Percentiles rank a stretch among this genome's conserved stretches.
phyloP scores from a whole-genome alignment of 2,888 invertebrate genomes.

The Eristalis arbustorum region DNA sequence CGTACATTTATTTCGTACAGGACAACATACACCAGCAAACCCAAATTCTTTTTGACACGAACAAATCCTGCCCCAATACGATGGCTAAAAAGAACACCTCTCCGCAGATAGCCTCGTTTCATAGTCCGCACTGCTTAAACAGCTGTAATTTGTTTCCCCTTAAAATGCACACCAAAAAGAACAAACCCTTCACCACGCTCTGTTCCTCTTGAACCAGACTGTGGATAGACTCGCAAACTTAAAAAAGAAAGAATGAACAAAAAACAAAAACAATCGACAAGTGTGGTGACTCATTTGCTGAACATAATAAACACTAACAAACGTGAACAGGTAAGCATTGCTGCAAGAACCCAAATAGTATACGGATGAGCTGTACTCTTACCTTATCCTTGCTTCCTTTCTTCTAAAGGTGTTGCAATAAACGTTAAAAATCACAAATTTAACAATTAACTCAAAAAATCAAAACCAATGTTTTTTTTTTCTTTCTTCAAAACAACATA shows the following conservation, averaged over 20 bases:
- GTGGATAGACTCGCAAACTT: conserved; percentile 2
- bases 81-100: background rate
- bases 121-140: background rate
- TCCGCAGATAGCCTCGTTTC: conserved; percentile 47
- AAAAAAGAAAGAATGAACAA: background rate
- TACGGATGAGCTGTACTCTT: conserved; percentile 80
- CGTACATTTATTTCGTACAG: too few species aligned
- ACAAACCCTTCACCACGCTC: background rate
- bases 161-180: conserved; percentile 4
- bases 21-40: too few species aligned
- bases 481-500: background rate
- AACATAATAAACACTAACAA: conserved; percentile 14
- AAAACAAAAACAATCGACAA: background rate
- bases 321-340: conserved; percentile 46
- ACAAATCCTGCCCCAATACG: too few species aligned
- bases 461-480: background rate
- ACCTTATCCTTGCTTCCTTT: conserved; percentile 94
- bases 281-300: conserved; percentile 5
- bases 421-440: conserved; percentile 68
- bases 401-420: conserved; percentile 83
- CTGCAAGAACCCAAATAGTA: conserved; percentile 36
- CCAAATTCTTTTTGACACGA: too few species aligned
- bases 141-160: background rate
- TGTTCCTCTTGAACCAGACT: conserved; percentile 6
- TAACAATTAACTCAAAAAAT: conserved; percentile 62